A percentile compares a stretch with the other conserved stretches of the same genome.
phyloP scores from a whole-genome alignment of 2,888 invertebrate genomes.

The Autographa pulchrina region DNA sequence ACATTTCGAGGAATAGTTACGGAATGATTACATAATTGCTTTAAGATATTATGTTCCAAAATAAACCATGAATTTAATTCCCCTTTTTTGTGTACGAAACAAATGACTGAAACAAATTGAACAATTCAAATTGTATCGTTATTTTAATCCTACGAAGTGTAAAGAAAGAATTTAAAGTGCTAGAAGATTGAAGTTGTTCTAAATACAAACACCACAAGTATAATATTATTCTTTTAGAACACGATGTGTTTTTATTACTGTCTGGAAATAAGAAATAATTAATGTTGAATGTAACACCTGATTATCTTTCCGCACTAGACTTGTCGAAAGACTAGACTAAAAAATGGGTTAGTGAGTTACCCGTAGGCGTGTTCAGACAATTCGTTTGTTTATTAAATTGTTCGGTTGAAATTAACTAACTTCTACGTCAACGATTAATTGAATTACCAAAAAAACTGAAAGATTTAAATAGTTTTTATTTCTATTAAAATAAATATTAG shows the following conservation, averaged over 20 bases:
- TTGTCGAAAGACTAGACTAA: slow-evolving; percentile 41
- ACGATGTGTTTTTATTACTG: slow-evolving; percentile 23
- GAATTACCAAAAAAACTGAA: slow-evolving; percentile 37
- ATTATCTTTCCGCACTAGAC: slow-evolving; percentile 34
- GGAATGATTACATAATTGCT: too few species aligned
- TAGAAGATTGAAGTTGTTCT: slow-evolving; percentile 6
- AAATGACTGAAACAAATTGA: background rate
- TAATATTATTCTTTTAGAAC: slow-evolving; percentile 21
- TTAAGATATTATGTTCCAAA: too few species aligned
- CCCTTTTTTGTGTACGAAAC: background rate
- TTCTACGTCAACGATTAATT: slow-evolving; percentile 46
- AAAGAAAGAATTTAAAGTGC: slow-evolving; percentile 15
- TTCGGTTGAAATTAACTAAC: slow-evolving; percentile 46
- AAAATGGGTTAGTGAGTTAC: slow-evolving; percentile 46
- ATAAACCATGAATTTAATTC: too few species aligned
- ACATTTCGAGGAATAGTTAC: too few species aligned
- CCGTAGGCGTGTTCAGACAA: slow-evolving; percentile 36
- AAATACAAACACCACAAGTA: slow-evolving; percentile 18
- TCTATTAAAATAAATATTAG: slow-evolving; percentile 33
- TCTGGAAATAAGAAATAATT: slow-evolving; percentile 44
- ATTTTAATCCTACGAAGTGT: slow-evolving; percentile 1
- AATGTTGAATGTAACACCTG: slow-evolving; percentile 32
- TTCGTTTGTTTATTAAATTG: slow-evolving; percentile 44
- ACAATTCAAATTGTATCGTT: background rate
- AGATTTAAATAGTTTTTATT: slow-evolving; percentile 43